These are phyloP conservation scores for Peromyscus melanophrys DNA, from an alignment of 2,797 vertebrate species.

Conservation along the genomic window DNA sequence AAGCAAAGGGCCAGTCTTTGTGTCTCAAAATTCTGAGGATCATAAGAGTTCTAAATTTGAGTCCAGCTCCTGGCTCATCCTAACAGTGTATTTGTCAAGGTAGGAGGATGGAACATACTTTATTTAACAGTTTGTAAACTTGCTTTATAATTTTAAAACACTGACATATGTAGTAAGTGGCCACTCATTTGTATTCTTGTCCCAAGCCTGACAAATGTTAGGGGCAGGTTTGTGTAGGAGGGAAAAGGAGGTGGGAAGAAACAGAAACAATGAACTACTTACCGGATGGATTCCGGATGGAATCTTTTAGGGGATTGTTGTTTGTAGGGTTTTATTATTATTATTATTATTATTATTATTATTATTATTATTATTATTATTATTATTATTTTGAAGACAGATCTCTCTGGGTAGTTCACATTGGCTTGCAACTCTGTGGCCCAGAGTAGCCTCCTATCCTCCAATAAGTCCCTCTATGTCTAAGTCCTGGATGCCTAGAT, in stretches of 20 bases:
- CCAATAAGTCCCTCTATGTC: neutral
- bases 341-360: neutral
- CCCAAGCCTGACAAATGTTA: neutral
- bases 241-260: neutral
- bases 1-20: neutral
- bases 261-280: neutral
- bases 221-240: neutral
- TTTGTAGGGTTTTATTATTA: neutral
- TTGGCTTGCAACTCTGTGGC: neutral
- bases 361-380: neutral
- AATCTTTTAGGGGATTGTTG: neutral
- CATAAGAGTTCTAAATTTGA: constrained; percentile 49
- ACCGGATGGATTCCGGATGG: neutral
- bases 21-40: constrained; percentile 29
- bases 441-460: neutral
- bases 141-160: constrained; percentile 29
- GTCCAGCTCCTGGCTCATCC: neutral
- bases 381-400: neutral
- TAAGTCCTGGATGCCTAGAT: neutral
- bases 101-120: neutral
- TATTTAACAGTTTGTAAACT: neutral
- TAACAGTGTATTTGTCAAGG: neutral
- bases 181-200: neutral
- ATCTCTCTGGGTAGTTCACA: neutral
- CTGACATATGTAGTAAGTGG: neutral